phyloP scores from a whole-genome alignment of 2,797 vertebrate genomes.

The Siniperca obscura region DNA sequence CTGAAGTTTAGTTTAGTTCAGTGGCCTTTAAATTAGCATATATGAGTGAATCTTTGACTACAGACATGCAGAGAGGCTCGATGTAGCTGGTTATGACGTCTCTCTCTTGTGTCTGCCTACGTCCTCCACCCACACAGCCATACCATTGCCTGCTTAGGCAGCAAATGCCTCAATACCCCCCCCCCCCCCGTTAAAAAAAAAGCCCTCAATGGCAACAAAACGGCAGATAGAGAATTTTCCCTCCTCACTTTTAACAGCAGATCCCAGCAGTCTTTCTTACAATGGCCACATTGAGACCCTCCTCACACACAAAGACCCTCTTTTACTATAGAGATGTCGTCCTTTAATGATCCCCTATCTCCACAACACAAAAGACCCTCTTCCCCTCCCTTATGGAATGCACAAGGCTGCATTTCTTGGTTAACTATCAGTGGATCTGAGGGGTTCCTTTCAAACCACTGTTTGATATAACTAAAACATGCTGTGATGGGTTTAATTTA shows the following conservation, averaged over 20 bases:
- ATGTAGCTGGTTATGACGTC: constrained; percentile 50
- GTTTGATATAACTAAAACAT: constrained; percentile 48
- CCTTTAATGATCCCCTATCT: constrained; percentile 79
- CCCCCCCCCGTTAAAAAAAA: constrained; percentile 43
- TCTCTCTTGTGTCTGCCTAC: constrained; percentile 48
- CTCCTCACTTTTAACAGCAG: constrained; percentile 67
- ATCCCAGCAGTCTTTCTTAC: constrained; percentile 67
- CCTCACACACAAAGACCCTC: constrained; percentile 78
- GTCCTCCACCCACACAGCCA: constrained; percentile 78
- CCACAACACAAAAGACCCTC: constrained; percentile 78
- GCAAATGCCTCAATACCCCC: constrained; percentile 49
- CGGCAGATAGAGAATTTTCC: constrained; percentile 72
- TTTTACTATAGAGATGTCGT: constrained; percentile 68
- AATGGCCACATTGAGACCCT: constrained; percentile 85
- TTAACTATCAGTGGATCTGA: constrained; percentile 61
- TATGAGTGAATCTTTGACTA: constrained; percentile 27
- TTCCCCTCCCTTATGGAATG: constrained; percentile 76
- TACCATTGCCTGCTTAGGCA: constrained; percentile 69
- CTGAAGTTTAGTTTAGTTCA: not conserved
- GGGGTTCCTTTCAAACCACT: constrained; percentile 54
- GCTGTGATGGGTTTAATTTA: constrained; percentile 49
- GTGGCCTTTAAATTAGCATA: constrained; percentile 7
- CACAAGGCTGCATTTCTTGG: constrained; percentile 64
- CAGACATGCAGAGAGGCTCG: constrained; percentile 30
- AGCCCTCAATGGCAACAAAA: constrained; percentile 69